These are phyloP conservation scores for Drosophila tropicalis DNA, from an alignment of 1,140 invertebrate genomes.

Conservation along the genomic window DNA sequence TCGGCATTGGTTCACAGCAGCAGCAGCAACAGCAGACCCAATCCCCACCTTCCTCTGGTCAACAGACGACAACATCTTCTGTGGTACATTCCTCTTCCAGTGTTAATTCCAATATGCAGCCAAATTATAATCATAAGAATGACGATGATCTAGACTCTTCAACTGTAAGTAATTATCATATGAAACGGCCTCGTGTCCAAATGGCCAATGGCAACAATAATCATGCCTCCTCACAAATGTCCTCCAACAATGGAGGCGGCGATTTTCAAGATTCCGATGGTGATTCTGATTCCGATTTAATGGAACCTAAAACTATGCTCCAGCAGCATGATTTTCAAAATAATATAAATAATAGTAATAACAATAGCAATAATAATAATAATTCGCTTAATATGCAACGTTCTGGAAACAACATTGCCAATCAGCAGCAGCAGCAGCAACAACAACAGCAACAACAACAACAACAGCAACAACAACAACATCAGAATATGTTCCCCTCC, in stretches of 20 bases:
- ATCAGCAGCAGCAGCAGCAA: constrained; percentile 42
- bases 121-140: constrained; percentile 56
- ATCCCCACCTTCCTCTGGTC: constrained; percentile 29
- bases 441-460: constrained; percentile 38
- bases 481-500: constrained; percentile 71
- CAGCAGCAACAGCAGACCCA: constrained; percentile 51
- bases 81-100: constrained; percentile 70
- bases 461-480: constrained; percentile 57
- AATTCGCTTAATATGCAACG: constrained; percentile 29
- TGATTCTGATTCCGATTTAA: constrained; percentile 67
- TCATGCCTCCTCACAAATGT: constrained; percentile 45
- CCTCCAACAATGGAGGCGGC: constrained; percentile 38
- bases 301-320: constrained; percentile 59
- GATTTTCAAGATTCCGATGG: constrained; percentile 75
- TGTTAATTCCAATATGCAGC: constrained; percentile 50
- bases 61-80: constrained; percentile 32
- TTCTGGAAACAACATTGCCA: constrained; percentile 29
- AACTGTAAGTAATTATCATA: constrained; percentile 60
- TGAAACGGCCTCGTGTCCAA: constrained; percentile 72
- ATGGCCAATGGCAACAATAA: constrained; percentile 50
- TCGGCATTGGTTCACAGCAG: constrained; percentile 26
- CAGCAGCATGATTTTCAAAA: constrained; percentile 64
- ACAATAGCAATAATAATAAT: constrained; percentile 39
- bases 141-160: constrained; percentile 70
- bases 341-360: constrained; percentile 40